These are phyloP conservation scores for Xestia sexstrigata DNA, from an alignment of 2,888 invertebrate species.

Conservation along the genomic window DNA sequence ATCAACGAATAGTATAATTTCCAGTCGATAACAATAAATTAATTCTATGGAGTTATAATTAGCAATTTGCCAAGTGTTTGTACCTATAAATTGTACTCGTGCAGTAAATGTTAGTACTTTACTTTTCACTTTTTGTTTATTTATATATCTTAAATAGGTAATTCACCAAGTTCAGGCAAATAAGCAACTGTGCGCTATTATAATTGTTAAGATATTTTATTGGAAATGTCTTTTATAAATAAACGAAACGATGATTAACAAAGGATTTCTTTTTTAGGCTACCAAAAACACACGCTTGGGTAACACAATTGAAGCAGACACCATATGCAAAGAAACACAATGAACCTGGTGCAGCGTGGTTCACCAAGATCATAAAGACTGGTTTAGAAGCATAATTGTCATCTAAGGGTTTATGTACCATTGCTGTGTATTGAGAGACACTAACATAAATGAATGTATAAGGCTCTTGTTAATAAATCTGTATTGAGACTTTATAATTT, in stretches of 20 bases:
- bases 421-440: too few relatives aligned
- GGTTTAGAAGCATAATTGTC: neutral
- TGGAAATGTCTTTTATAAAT: neutral
- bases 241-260: neutral
- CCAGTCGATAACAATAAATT: neutral
- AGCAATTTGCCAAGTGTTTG: neutral
- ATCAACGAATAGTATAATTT: neutral
- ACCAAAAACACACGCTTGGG: conserved; percentile 25
- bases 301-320: neutral
- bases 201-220: too few relatives aligned
- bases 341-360: conserved; percentile 8
- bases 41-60: neutral
- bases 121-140: neutral
- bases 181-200: too few relatives aligned
- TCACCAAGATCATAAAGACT: neutral
- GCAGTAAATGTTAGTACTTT: neutral
- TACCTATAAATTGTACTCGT: neutral
- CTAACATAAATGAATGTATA: neutral
- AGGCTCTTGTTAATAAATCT: neutral
- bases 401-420: too few relatives aligned
- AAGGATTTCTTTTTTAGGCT: conserved; percentile 5
- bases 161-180: too few relatives aligned
- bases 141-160: too few relatives aligned
- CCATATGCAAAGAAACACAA: conserved; percentile 16
- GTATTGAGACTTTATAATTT: neutral